A percentile compares a stretch with the other conserved stretches of the same genome.
Evolutionary conservation across 2,797 vertebrate genomes (phyloP).

Genomic region (Numenius phaeopus): DNA sequence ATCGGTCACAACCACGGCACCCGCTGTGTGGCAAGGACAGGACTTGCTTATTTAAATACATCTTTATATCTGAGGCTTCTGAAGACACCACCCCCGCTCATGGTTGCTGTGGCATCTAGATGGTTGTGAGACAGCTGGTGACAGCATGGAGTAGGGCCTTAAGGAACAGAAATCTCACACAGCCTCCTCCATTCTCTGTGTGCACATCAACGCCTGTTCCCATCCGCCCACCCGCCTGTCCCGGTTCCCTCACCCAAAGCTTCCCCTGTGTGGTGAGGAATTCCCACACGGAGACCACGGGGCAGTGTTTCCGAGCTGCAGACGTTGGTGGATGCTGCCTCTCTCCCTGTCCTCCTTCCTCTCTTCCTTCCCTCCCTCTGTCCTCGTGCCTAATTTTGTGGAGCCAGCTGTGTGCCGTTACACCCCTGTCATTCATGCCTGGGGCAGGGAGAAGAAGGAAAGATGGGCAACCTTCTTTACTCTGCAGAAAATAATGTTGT

Average conservation of each 20-base stretch:
- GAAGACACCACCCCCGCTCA: background rate
- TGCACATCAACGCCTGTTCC: background rate
- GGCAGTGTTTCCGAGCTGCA: background rate
- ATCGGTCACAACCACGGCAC: accelerated
- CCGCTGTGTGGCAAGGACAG: background rate
- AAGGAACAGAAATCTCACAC: background rate
- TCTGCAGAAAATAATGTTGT: background rate
- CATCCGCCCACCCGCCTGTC: background rate
- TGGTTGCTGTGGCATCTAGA: background rate
- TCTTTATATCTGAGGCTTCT: background rate
- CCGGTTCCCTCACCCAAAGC: background rate
- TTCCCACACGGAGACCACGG: background rate
- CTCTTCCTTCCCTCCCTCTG: background rate
- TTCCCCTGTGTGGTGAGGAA: background rate
- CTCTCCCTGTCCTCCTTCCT: background rate
- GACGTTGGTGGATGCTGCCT: accelerated
- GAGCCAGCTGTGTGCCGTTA: background rate
- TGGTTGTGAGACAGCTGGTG: background rate
- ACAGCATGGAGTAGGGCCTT: background rate
- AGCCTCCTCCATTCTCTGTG: background rate
- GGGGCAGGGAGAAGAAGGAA: background rate
- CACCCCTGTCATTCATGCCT: background rate
- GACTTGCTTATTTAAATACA: background rate
- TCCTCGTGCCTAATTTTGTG: background rate
- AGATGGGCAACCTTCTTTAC: background rate